phyloP scores from a whole-genome alignment of 1,140 invertebrate genomes.

The Microplitis mediator region DNA sequence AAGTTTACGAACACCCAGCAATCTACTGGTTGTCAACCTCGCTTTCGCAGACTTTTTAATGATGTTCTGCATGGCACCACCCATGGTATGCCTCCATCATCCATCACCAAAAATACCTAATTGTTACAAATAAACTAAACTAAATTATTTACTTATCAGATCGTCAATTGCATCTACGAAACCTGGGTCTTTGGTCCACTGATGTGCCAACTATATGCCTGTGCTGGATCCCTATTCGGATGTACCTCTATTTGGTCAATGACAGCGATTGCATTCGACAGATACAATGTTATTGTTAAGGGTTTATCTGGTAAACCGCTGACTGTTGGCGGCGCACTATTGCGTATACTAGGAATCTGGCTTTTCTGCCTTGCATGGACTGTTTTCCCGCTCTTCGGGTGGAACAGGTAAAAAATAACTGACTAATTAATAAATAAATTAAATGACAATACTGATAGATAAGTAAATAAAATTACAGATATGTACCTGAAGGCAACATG shows the following conservation, averaged over 20 bases:
- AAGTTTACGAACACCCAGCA: slow-evolving; percentile 65
- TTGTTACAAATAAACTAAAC: neutral
- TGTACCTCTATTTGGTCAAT: slow-evolving; percentile 64
- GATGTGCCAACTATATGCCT: slow-evolving; percentile 66
- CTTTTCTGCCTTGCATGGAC: slow-evolving; percentile 72
- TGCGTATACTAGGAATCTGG: slow-evolving; percentile 75
- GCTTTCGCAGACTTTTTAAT: slow-evolving; percentile 66
- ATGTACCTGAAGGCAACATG: slow-evolving; percentile 80
- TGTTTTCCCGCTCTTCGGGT: slow-evolving; percentile 71
- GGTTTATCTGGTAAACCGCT: slow-evolving; percentile 71
- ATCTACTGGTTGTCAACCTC: slow-evolving; percentile 67
- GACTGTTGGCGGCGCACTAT: slow-evolving; percentile 71
- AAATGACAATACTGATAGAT: neutral
- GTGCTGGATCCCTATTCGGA: slow-evolving; percentile 63
- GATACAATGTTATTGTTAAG: slow-evolving; percentile 65
- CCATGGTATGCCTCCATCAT: slow-evolving; percentile 44
- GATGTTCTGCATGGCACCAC: slow-evolving; percentile 57
- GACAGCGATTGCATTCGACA: slow-evolving; percentile 62
- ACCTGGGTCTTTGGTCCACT: slow-evolving; percentile 46
- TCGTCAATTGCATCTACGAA: slow-evolving; percentile 29
- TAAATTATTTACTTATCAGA: neutral
- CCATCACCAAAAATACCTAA: neutral
- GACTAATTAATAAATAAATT: neutral
- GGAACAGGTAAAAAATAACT: slow-evolving; percentile 65
- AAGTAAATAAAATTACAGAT: slow-evolving; percentile 46